Evolutionary conservation across 2,797 vertebrate species (phyloP), one percentile per base, ranked within the genome.

Genomic region (Galaxias olidus): DNA sequence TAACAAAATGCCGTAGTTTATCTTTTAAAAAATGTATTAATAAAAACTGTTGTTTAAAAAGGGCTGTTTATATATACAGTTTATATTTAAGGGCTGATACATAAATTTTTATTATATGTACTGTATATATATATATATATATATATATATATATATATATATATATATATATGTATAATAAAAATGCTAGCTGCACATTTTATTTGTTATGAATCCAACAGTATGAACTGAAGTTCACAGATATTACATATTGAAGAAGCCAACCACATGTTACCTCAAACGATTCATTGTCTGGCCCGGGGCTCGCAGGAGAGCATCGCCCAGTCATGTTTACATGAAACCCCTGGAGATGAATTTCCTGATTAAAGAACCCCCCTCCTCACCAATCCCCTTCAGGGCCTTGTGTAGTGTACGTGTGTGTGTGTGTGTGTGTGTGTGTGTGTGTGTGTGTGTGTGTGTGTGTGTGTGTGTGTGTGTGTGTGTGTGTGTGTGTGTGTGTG

Each of bases 311-410:
- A 61, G 78, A 83, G 77, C 74, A 78, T 80, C 71, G 79, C 78
- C 80, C 79, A 79, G 77, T 73, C 78, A 73, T 76, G 83, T 81
- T 86, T 72, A 78, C 82, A 87, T 78, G 75, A 76, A 83, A 78
- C 82, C 84, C 82, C 85, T 73, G 67, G 79, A 88, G 84, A 83
- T 79, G 84, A 87, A 87, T 86, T 86, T 86, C 79, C 79, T 88
- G 87, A 89, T 90, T 89, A 88, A 88, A 87, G 14, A 62, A 52
- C 42, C 54, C 79, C 70, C 74, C 69, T 20, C 60, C n/a, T 47
- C 13, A 41, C 56, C 60, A 68, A 44, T 40, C 49, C 54, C 64
- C 12, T 10, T 57, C 74, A 64, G 57, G 44, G 67, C 59, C 60
- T 61, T 64, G 9, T 20, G 11, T 18, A 30, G 42, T 59, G 43